A percentile compares a stretch with the other conserved stretches of the same genome.
phyloP scores from a whole-genome alignment of 2,113 vertebrate genomes.

The Pithys albifrons region DNA sequence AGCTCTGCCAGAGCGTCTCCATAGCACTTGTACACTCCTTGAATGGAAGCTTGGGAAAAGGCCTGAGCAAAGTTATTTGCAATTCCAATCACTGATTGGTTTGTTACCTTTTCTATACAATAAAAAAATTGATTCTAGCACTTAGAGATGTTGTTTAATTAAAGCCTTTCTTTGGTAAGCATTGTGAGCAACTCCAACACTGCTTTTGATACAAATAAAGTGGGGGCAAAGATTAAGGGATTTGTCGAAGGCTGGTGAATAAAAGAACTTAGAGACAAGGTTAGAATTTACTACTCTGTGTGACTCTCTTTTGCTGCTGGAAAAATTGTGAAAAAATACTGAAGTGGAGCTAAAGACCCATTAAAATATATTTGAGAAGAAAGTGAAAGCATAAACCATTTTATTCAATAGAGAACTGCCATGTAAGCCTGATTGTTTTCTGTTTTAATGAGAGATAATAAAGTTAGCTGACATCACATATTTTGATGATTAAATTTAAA shows the following conservation, averaged over 20 bases:
- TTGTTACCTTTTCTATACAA: background rate
- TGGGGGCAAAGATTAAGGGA: background rate
- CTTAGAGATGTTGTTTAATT: background rate
- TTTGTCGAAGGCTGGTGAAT: background rate
- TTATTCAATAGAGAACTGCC: background rate
- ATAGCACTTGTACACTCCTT: background rate
- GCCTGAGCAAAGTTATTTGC: background rate
- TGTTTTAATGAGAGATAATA: background rate
- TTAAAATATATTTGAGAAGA: background rate
- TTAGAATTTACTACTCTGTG: background rate
- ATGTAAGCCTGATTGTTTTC: background rate
- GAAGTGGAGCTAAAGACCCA: background rate
- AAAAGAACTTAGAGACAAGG: background rate
- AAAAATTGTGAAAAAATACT: background rate
- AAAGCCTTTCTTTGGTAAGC: background rate
- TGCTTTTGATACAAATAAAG: background rate
- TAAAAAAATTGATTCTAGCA: background rate
- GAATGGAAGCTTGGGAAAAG: background rate
- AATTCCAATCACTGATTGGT: background rate
- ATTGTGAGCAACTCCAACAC: background rate
- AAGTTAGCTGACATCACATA: background rate
- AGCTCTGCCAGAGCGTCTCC: background rate
- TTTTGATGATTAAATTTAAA: background rate
- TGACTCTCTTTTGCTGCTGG: background rate
- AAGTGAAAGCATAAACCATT: background rate